Evolutionary conservation across 2,113 vertebrate genomes (phyloP), one percentile per base, ranked within the genome.

Genomic region (Willisornis vidua): DNA sequence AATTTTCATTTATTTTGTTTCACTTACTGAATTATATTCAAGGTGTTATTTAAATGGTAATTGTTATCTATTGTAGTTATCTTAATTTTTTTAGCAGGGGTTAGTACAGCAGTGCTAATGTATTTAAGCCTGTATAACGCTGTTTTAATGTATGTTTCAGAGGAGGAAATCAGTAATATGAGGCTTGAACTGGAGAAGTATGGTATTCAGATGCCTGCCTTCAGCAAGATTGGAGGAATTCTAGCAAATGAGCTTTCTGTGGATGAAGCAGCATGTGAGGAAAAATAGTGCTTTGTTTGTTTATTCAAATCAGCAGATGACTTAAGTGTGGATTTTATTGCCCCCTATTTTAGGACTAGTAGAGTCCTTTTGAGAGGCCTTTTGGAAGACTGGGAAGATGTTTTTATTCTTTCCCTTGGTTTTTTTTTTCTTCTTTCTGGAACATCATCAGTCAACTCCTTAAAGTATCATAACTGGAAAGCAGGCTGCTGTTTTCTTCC

Each of bases 81-180:
- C 14, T 9, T 41, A 2, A 1, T 19, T 23, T 63, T 49, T 57
- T 9, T 19, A 74, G 14, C 20, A 33, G 24, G 29, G 33, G 4
- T 62, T 74, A n/a, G 25, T 75, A 13, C 37, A 72, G 35, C 49
- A 73, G 22, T 55, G 70, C 39, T 66, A n/a, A 52, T 75, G 70
- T 9, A 2, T 54, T 78, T 55, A 35, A 61, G 23, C 10, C 19
- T 57, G 13, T 7, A 2, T 89, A 54, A 76, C 20, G 1, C 23
- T 31, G n/a, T 33, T 85, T 62, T 31, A 58, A 81, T 35, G 6
- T 92, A 5, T 93, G 24, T 97, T 96, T 74, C 96, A 99, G 99
- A 99, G 98, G 99, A 99, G 97, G 99, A 99, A 96, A 99, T 99
- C 95, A 99, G 99, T 98, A 99, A 99, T 97, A 99, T 99, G 99